Evolutionary conservation across 2,797 vertebrate species (phyloP).

Genomic region (Gobio occitaniae): DNA sequence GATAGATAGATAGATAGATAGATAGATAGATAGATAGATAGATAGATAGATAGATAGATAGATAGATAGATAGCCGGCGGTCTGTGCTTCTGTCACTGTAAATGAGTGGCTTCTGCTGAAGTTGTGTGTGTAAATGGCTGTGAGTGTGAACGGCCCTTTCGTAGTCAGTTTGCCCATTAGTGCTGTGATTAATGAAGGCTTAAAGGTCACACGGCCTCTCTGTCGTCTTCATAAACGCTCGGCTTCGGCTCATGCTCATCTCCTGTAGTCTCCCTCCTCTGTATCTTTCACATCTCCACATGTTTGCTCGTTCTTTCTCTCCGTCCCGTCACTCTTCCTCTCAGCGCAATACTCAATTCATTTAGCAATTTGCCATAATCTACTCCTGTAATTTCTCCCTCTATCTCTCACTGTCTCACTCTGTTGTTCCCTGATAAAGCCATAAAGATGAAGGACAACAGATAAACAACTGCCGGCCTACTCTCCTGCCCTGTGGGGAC

Average conservation of each 20-base stretch:
- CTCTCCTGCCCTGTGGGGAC: conserved; percentile 64
- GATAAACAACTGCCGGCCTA: conserved; percentile 69
- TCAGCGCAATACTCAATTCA: conserved; percentile 20
- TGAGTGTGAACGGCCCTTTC: conserved; percentile 13
- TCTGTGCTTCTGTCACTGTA: background rate
- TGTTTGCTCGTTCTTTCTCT: conserved; percentile 1
- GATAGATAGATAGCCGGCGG: background rate
- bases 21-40: background rate
- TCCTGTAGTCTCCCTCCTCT: background rate
- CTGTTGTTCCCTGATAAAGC: conserved; percentile 34
- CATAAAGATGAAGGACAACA: conserved; percentile 39
- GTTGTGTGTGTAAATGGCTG: background rate
- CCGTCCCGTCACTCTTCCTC: conserved; percentile 18
- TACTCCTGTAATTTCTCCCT: conserved; percentile 35
- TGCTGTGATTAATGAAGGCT: conserved; percentile 50
- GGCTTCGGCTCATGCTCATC: conserved; percentile 18
- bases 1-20: background rate
- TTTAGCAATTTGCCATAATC: conserved; percentile 45
- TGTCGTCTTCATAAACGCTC: conserved; percentile 9
- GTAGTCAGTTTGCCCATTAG: conserved; percentile 49
- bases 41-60: background rate
- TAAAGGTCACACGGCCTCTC: conserved; percentile 54
- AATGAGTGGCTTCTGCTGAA: background rate
- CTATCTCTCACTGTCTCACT: conserved; percentile 44
- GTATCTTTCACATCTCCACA: background rate